Evolutionary conservation across 2,797 vertebrate species (phyloP), one percentile per base, ranked within the genome.

Genomic region (Uromys caudimaculatus): DNA sequence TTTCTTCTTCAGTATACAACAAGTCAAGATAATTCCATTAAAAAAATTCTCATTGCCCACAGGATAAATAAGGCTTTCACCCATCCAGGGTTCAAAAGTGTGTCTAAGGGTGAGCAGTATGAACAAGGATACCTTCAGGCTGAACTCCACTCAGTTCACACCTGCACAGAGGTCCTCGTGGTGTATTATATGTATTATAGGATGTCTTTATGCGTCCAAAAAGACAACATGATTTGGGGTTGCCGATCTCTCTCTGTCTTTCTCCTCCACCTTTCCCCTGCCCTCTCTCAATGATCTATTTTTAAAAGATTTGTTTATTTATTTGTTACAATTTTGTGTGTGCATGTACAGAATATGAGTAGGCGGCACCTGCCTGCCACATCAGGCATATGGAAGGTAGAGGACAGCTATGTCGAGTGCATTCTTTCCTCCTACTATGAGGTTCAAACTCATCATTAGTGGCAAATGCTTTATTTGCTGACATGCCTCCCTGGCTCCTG

Each of bases 91-190:
- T 73, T n/a, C 23, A 89, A 12, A 6, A 38, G 12, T 27, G 13
- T 32, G 24, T 32, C n/a, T 56, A 9, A 5, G 58, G 47, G n/a
- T 76, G 44, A 83, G 52, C 47, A 54, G n/a, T 4, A 6, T 3
- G 24, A 60, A 6, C 8, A n/a, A 0, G 67, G 11, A 3, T 0
- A 4, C 44, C 21, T 73, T 24, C 41, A 35, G 27, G n/a, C 62
- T 62, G 56, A 62, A n/a, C 35, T 21, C 54, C 76, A 58, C 62
- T 41, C 17, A 50, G 35, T 5, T 58, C 12, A 47, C 19, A 12
- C 47, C 69, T 89, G 67, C n/a, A 32, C 47, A 58, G 44, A 89
- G 81, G 21, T n/a, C 54, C 35, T 44, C 12, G 4, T 3, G 84
- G 21, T n/a, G 35, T 41, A 21, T 23, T 35, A 29, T 50, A 21